Conservation (phyloP, 2,797 vertebrate genomes). For the Urocyon cinereoargenteus region DNA sequence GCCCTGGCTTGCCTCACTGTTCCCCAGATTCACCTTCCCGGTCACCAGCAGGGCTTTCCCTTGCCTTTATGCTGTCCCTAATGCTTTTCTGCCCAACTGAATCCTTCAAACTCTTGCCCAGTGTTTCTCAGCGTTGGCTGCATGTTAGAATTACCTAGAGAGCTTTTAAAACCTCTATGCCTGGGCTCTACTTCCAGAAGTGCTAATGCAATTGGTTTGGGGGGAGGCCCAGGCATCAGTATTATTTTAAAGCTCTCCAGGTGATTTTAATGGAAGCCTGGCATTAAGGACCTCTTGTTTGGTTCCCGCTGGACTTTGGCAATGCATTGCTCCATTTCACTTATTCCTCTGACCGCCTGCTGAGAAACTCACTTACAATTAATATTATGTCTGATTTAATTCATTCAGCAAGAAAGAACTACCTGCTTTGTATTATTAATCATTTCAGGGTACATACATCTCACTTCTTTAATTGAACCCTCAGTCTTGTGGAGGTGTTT, state of each 20-base stretch:
- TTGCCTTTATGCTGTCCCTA: neutral
- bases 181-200: neutral
- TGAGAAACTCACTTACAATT: conserved; percentile 55
- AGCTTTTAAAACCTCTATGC: conserved; percentile 48
- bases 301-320: neutral
- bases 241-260: conserved; percentile 62
- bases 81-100: neutral
- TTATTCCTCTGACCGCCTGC: conserved; percentile 45
- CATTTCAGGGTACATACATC: neutral
- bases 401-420: conserved; percentile 47
- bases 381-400: conserved; percentile 62
- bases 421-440: conserved; percentile 38
- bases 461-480: conserved; percentile 4
- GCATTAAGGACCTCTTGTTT: conserved; percentile 19
- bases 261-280: conserved; percentile 72
- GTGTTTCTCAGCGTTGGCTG: neutral
- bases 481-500: conserved; percentile 32
- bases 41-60: neutral
- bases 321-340: conserved; percentile 11
- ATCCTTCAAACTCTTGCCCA: neutral
- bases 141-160: conserved; percentile 45
- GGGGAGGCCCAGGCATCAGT: neutral
- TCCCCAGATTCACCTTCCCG: neutral
- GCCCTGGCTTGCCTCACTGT: neutral
- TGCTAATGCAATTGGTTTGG: conserved; percentile 60